Conservation (phyloP, 2,888 invertebrate species). For the Sarcophaga carnaria region DNA sequence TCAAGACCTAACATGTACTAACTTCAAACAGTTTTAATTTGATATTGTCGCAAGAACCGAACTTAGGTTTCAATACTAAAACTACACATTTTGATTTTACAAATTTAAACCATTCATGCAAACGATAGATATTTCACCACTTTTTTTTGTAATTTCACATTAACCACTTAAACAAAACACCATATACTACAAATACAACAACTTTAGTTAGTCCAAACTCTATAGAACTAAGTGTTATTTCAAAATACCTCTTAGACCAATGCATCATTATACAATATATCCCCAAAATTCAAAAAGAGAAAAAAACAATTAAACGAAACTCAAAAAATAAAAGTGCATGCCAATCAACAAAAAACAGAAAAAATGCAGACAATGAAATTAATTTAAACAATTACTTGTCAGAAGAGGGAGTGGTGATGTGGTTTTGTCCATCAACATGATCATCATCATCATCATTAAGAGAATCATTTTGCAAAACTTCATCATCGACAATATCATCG, state of each 20-base stretch:
- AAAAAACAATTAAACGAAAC: constrained; percentile 3
- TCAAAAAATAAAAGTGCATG: constrained; percentile 41
- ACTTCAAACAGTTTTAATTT: too few relatives aligned
- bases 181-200: background rate
- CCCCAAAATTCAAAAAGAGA: constrained; percentile 5
- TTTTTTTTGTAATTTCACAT: too few relatives aligned
- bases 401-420: constrained; percentile 32
- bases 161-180: too few relatives aligned
- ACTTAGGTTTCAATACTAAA: too few relatives aligned
- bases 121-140: too few relatives aligned
- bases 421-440: constrained; percentile 16
- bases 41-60: too few relatives aligned
- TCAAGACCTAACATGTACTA: too few relatives aligned
- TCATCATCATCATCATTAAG: constrained; percentile 42
- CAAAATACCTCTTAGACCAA: constrained; percentile 20
- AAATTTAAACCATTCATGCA: too few relatives aligned
- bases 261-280: background rate
- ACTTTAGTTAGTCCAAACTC: constrained; percentile 17
- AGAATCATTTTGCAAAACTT: constrained; percentile 50
- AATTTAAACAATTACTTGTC: constrained; percentile 61
- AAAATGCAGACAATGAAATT: background rate
- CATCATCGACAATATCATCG: constrained; percentile 28
- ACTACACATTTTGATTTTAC: too few relatives aligned
- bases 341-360: constrained; percentile 44
- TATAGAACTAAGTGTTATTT: constrained; percentile 1